These are phyloP conservation scores for Drosophila barbarae DNA, from an alignment of 2,888 invertebrate species.

Conservation along the genomic window DNA sequence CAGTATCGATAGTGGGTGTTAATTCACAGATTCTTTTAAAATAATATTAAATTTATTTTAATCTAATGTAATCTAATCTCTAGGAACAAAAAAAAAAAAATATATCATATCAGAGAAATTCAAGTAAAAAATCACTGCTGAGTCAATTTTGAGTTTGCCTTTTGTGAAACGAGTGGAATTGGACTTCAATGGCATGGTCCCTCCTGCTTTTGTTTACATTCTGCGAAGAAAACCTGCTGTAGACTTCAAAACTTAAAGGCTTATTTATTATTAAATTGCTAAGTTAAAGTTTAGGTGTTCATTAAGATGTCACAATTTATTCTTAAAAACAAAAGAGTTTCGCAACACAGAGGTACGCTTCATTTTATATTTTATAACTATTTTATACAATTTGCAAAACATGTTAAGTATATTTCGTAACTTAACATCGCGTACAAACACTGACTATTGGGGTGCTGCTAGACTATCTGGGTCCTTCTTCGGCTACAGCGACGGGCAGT, in stretches of 20 bases:
- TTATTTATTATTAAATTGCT: neutral
- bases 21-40: too few relatives aligned
- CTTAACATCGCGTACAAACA: slow-evolving; percentile 8
- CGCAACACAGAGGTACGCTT: slow-evolving; percentile 12
- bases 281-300: neutral
- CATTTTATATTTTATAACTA: slow-evolving; percentile 17
- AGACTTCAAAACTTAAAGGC: too few relatives aligned
- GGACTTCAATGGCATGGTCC: neutral
- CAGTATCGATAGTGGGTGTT: too few relatives aligned
- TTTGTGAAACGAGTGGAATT: neutral
- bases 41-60: too few relatives aligned
- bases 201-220: neutral
- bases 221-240: too few relatives aligned
- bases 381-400: slow-evolving; percentile 23
- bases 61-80: too few relatives aligned
- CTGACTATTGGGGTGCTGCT: neutral
- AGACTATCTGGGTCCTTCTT: slow-evolving; percentile 41
- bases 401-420: slow-evolving; percentile 16
- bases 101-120: neutral
- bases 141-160: neutral
- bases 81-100: neutral
- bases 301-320: slow-evolving; percentile 16
- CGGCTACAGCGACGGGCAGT: slow-evolving; percentile 50
- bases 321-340: neutral
- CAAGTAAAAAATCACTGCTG: neutral